A percentile compares a stretch with the other conserved stretches of the same genome.
Evolutionary conservation across 35 echinoderm and acorn worm species (phyloP).

Genomic region (Strongylocentrotus purpuratus): DNA sequence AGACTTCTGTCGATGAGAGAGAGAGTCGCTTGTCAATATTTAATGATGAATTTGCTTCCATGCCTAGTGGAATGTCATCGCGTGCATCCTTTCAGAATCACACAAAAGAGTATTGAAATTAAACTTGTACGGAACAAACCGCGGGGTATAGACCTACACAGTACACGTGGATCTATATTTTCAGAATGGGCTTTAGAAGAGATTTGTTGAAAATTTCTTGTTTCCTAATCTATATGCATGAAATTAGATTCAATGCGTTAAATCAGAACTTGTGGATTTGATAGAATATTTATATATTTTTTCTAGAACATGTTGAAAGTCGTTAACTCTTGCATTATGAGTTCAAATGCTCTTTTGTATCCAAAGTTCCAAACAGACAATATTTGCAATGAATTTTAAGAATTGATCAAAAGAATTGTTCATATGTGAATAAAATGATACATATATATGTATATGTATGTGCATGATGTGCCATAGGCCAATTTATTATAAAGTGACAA

Average conservation of each 20-base stretch:
- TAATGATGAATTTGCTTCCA: neutral
- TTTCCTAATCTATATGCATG: neutral
- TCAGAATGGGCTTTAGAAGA: neutral
- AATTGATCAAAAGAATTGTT: no score
- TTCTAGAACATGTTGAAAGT: no score
- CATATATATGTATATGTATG: no score
- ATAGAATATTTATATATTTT: no score
- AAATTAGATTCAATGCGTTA: neutral
- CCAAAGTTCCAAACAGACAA: no score
- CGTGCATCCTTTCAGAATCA: neutral
- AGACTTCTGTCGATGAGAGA: neutral
- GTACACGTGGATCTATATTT: neutral
- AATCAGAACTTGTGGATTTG: neutral
- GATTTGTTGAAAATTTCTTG: neutral
- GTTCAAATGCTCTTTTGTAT: no score
- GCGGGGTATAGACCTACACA: neutral
- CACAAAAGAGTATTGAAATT: slow-evolving; percentile 12
- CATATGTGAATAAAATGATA: no score
- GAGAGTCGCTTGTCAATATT: neutral
- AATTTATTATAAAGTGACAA: no score
- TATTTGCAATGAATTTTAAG: no score
- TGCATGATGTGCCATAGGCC: no score
- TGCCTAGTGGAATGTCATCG: neutral
- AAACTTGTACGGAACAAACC: neutral
- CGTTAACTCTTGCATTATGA: no score